Percentiles rank a stretch among this genome's conserved stretches.
These are phyloP conservation scores for Alaudala cheleensis DNA, from an alignment of 2,113 vertebrate genomes.

Conservation along the genomic window DNA sequence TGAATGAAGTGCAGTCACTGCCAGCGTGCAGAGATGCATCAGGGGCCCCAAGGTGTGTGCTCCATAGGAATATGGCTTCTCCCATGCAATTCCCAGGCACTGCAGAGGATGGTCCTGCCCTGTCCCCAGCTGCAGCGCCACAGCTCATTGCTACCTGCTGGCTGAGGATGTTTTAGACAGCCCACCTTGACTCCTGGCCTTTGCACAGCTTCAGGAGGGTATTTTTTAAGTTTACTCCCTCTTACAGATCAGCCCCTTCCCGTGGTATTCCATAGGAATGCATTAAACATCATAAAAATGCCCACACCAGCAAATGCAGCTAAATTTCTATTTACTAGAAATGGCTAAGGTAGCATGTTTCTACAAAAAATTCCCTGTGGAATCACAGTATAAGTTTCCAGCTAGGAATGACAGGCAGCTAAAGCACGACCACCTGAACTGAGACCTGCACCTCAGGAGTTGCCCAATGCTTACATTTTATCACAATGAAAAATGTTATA, in stretches of 20 bases:
- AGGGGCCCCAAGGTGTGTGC: background rate
- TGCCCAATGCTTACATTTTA: background rate
- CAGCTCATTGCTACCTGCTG: conserved; percentile 4
- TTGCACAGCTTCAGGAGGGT: background rate
- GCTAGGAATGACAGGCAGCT: background rate
- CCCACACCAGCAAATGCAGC: background rate
- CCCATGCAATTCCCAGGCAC: accelerated
- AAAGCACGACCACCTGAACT: background rate
- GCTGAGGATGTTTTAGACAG: background rate
- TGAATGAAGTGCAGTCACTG: background rate
- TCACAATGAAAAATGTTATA: background rate
- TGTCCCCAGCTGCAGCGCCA: background rate
- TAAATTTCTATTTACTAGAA: background rate
- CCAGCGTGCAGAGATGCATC: background rate
- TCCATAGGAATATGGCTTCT: background rate
- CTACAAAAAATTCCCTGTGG: background rate
- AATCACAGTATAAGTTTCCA: background rate
- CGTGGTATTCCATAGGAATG: background rate
- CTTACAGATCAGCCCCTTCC: background rate
- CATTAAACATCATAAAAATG: background rate
- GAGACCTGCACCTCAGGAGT: background rate
- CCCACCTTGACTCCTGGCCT: accelerated
- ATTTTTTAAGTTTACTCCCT: background rate
- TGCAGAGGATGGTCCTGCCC: accelerated
- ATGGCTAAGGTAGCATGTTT: background rate